Conservation (phyloP, 2,113 vertebrate genomes). For the Oenanthe melanoleuca region DNA sequence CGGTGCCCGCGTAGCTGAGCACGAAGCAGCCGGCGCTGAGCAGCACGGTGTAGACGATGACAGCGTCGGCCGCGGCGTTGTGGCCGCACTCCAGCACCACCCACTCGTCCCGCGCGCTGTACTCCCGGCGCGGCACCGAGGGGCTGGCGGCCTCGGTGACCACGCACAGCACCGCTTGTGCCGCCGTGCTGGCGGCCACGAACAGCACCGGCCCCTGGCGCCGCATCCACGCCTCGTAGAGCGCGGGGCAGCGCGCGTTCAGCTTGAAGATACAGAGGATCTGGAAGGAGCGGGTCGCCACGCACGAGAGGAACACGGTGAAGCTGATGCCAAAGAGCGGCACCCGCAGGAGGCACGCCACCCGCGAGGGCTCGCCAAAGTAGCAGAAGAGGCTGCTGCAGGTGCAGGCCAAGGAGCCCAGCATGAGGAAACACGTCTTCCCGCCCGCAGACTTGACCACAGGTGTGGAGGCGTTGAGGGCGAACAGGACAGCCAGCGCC, state of each 20-base stretch:
- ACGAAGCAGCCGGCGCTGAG: slow-evolving; percentile 78
- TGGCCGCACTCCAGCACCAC: slow-evolving; percentile 76
- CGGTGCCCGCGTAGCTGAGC: slow-evolving; percentile 87
- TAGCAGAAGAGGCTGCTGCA: slow-evolving; percentile 77
- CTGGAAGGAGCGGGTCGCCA: slow-evolving; percentile 84
- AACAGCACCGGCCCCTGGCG: slow-evolving; percentile 75
- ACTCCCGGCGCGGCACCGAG: slow-evolving; percentile 67
- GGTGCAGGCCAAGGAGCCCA: slow-evolving; percentile 76
- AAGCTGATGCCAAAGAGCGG: slow-evolving; percentile 75
- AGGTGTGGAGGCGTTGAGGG: slow-evolving; percentile 74
- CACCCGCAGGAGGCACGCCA: slow-evolving; percentile 70
- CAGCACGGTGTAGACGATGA: slow-evolving; percentile 21
- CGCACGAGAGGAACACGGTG: slow-evolving; percentile 79
- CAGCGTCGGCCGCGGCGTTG: neutral
- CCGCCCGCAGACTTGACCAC: slow-evolving; percentile 87
- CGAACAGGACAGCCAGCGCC: slow-evolving; percentile 73
- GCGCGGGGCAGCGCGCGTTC: slow-evolving; percentile 71
- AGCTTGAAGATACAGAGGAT: slow-evolving; percentile 88
- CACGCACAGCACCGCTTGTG: slow-evolving; percentile 67
- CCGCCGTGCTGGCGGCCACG: slow-evolving; percentile 45
- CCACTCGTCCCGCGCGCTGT: neutral
- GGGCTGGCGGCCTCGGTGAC: slow-evolving; percentile 5
- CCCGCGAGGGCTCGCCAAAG: slow-evolving; percentile 74
- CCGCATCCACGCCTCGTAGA: slow-evolving; percentile 79
- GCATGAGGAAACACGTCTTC: slow-evolving; percentile 83